Percentiles rank a stretch among this genome's conserved stretches.
Evolutionary conservation across 2,797 vertebrate species (phyloP).

Genomic region (Leucoraja ocellata): DNA sequence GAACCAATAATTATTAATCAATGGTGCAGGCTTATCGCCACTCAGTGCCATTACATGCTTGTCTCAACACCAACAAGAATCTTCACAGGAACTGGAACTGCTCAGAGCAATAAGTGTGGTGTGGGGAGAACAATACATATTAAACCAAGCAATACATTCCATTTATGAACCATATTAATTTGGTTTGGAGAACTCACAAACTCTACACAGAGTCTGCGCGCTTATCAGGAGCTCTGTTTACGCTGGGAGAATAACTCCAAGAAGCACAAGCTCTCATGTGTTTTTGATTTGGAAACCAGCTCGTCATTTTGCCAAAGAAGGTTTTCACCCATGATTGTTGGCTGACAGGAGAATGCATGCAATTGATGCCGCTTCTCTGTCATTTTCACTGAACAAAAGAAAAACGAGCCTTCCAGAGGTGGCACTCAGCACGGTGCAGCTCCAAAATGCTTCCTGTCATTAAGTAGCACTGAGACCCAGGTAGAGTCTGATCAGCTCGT

Average conservation of each 20-base stretch:
- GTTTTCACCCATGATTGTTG: neutral
- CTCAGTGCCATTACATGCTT: neutral
- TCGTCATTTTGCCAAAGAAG: neutral
- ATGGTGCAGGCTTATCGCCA: neutral
- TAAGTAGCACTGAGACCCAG: neutral
- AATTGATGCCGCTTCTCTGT: neutral
- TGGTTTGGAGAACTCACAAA: neutral
- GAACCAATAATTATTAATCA: neutral
- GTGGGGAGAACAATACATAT: neutral
- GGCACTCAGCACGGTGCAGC: neutral
- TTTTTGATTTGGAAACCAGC: neutral
- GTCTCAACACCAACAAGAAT: neutral
- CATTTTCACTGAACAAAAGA: conserved; percentile 22
- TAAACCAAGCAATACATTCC: neutral
- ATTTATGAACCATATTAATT: neutral
- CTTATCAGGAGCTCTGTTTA: neutral
- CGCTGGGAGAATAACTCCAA: neutral
- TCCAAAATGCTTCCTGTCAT: neutral
- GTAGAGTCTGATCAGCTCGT: neutral
- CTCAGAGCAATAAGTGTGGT: too few relatives aligned
- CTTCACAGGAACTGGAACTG: neutral
- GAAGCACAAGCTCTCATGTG: neutral
- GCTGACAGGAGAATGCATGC: neutral
- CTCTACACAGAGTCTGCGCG: neutral
- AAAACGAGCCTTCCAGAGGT: neutral